Evolutionary conservation across 2,113 vertebrate genomes (phyloP), one percentile per base, ranked within the genome.

Genomic region (Panthera tigris): DNA sequence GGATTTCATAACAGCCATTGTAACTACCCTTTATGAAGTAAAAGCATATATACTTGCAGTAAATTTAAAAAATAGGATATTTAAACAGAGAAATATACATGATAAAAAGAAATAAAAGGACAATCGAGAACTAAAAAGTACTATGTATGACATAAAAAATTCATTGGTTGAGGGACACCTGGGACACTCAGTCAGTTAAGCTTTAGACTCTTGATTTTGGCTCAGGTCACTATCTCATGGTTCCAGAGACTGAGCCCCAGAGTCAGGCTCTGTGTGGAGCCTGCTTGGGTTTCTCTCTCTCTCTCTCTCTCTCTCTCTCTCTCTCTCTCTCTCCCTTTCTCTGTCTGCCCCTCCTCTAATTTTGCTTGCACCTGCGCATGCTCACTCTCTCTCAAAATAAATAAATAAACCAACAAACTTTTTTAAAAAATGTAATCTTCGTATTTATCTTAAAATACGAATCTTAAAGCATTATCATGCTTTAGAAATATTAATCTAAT

Each of bases 61-160:
- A 39, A 81, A 66, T 74, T 4, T 61, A 71, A 73, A 27, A 81
- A 63, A 45, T 29, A 65, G 6, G 3, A 76, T 66, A 83, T 76
- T 84, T 80, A 95, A 87, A 63, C 29, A 81, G 27, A 80, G 21
- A 73, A 81, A 82, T 82, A 78, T 68, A 69, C 48, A 41, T 52
- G 74, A 89, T 63, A n/a, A 71, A 85, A 93, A 93, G 21, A 92
- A 36, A 15, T 3, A 74, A 45, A 84, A 89, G 4, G 14, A n/a
- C 21, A 93, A 52, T 89, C 31, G 52, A 89, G 18, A 96, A 45
- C 23, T 55, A 13, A 76, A 89, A 96, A 96, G 66, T 66, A 74
- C 4, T 93, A 55, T 63, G 11, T 36, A 69, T 80, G 55, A 80
- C 89, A 21, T 66, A 4, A 41, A 50, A 93, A 82, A 69, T 61